Percentiles rank a stretch among this genome's conserved stretches.
Evolutionary conservation across 2,113 vertebrate species (phyloP).

Genomic region (human (Homo sapiens)): DNA sequence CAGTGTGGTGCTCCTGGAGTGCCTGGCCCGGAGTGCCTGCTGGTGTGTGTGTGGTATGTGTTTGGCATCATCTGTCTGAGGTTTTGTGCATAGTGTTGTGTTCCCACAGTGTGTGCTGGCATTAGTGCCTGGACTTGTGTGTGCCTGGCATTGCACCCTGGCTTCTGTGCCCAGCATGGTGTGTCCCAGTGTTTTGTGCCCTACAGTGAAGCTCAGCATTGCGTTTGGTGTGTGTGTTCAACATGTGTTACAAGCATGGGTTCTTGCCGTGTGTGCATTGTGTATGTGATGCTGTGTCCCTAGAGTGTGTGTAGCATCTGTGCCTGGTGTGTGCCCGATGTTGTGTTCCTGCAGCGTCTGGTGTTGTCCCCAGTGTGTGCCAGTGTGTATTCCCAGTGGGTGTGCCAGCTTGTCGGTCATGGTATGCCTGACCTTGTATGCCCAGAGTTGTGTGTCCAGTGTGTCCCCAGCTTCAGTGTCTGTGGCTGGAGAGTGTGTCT

Average conservation of each 20-base stretch:
- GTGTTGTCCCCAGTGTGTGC: no score
- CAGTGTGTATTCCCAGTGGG: no score
- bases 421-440: background rate
- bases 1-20: background rate
- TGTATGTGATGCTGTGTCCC: background rate
- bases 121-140: no score
- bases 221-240: background rate
- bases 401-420: background rate
- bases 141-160: background rate
- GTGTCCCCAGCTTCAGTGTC: background rate
- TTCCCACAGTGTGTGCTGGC: no score
- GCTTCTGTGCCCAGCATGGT: background rate
- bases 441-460: no score
- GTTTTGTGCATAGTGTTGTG: background rate
- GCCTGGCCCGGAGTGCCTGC: background rate
- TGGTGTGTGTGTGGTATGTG: background rate
- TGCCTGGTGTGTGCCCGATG: no score
- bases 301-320: background rate
- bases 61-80: background rate
- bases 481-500: background rate
- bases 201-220: accelerated
- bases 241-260: background rate
- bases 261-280: background rate
- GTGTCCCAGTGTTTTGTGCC: background rate
- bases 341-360: background rate